Evolutionary conservation across 2,888 invertebrate species (phyloP), one percentile per base, ranked within the genome.

Genomic region (Heliconius charithonia): DNA sequence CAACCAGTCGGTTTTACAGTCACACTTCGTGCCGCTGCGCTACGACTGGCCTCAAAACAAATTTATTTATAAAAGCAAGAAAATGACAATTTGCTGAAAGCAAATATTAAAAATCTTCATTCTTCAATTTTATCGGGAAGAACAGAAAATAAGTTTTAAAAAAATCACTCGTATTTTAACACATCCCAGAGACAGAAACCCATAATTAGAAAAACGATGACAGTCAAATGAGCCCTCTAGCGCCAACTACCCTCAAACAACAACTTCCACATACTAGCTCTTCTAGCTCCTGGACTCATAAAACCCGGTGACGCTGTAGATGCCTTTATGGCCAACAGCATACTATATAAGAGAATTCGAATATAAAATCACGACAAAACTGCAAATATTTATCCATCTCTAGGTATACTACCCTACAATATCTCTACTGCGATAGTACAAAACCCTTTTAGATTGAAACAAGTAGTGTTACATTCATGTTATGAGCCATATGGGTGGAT

Each of bases 391-490:
- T 67, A 66, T 67, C 0, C 19, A 6, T 4, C 22, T 4, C 3
- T 67, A 10, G n/a, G 37, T 13, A 22, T 41, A 22, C 16, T 32
- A 67, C 13, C 37, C 16, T n/a, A 13, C 4, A 10, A n/a, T 37
- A 41, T 41, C 16, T 4, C 25, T n/a, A 27, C 41, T 45, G 25
- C 16, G 69, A 69, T 25, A 45, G 41, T 45, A 69, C 41, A 69
- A 41, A 69, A 69, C 41, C 69, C 69, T 69, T 69, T 69, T 69
- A 69, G 69, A 69, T 25, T 69, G 16, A 69, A 69, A 45, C n/a
- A 69, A 27, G 69, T 69, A 69, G 41, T 69, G 69, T 16, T 9
- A 69, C 69, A 45, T 69, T 69, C 69, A 69, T 69, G 69, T 69
- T 69, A 69, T 16, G 69, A 69, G 41, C 67, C 25, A 16, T 69